phyloP scores from a whole-genome alignment of 2,888 invertebrate genomes.

The Conomelus anceps region DNA sequence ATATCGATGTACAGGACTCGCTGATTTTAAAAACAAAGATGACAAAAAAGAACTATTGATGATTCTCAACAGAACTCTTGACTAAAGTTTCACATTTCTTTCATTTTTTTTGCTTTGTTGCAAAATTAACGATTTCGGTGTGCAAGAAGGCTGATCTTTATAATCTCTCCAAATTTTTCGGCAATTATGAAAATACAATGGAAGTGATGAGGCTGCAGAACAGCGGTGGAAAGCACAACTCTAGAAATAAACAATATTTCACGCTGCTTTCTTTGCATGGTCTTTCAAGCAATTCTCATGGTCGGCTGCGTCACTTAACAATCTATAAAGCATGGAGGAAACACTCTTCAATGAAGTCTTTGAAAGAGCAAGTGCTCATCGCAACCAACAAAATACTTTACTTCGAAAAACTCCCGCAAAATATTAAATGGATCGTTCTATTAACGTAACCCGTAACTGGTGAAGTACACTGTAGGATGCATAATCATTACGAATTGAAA shows the following conservation, averaged over 20 bases:
- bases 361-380: neutral
- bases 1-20: no score
- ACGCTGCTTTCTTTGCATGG: neutral
- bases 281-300: neutral
- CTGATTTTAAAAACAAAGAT: no score
- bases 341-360: neutral
- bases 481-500: no score
- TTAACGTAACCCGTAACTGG: no score
- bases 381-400: neutral
- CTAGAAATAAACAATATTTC: neutral
- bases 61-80: neutral
- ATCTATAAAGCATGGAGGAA: neutral
- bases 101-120: no score
- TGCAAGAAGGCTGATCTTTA: neutral
- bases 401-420: neutral
- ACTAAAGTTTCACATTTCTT: neutral
- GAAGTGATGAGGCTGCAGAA: neutral
- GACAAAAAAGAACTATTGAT: neutral
- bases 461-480: no score
- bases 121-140: neutral
- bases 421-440: neutral
- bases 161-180: neutral
- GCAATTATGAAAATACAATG: neutral
- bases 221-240: neutral
- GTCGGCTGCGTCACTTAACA: neutral